Conservation (phyloP, 2,113 vertebrate species). For the Noturus placidus region DNA sequence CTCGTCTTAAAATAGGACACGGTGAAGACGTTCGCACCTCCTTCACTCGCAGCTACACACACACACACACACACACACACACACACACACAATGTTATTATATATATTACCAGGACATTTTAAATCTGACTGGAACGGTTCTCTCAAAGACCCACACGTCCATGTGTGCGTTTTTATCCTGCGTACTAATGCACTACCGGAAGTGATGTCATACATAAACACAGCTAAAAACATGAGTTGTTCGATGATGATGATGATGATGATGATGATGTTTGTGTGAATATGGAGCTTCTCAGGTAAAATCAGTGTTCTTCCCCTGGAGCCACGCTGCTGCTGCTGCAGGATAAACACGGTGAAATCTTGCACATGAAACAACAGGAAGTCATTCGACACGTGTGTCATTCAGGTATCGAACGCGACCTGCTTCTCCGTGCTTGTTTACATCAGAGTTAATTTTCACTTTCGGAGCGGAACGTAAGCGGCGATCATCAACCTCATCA, state of each 20-base stretch:
- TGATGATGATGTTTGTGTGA: background rate
- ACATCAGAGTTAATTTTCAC: background rate
- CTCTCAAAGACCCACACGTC: background rate
- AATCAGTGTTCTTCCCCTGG: background rate
- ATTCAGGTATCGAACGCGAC: background rate
- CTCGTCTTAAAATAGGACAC: slow-evolving; percentile 98
- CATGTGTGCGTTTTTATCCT: too few relatives aligned
- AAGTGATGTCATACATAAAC: background rate
- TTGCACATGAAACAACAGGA: background rate
- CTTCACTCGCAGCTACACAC: slow-evolving; percentile 91
- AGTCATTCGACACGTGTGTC: background rate
- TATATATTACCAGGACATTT: too few relatives aligned
- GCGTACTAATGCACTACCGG: background rate
- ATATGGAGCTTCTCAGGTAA: background rate
- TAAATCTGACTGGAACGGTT: background rate
- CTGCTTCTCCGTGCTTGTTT: background rate
- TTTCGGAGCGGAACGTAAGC: background rate
- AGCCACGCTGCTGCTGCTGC: background rate
- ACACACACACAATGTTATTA: too few relatives aligned
- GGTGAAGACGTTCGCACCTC: slow-evolving; percentile 97
- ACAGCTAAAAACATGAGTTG: too few relatives aligned
- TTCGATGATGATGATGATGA: too few relatives aligned
- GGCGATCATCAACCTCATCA: too few relatives aligned
- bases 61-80: background rate
- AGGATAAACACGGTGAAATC: too few relatives aligned